These are phyloP conservation scores for Hypena proboscidalis DNA, from an alignment of 2,888 invertebrate species.

Conservation along the genomic window DNA sequence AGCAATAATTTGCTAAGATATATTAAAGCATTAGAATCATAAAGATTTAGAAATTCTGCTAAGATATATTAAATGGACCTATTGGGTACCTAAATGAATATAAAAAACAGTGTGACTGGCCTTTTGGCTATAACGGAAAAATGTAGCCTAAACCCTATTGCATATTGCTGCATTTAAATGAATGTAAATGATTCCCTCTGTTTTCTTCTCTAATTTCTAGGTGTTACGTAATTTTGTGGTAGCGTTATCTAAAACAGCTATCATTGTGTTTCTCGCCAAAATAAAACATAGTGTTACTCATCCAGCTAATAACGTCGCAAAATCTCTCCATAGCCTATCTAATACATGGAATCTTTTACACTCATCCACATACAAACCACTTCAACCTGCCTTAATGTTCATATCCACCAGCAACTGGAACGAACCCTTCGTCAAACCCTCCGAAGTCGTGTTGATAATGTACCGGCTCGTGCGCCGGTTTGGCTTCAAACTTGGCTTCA, in stretches of 20 bases:
- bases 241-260: too few species aligned
- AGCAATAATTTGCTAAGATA: conserved; percentile 13
- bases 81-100: neutral
- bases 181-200: neutral
- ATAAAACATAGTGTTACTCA: too few species aligned
- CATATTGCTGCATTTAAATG: neutral
- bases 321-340: too few species aligned
- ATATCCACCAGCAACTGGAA: conserved; percentile 61
- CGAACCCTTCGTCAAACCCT: conserved; percentile 66
- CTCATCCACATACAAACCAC: too few species aligned
- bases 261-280: too few species aligned
- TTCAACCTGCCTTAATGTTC: conserved; percentile 49
- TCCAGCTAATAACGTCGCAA: too few species aligned
- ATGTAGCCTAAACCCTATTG: neutral
- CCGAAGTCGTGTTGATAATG: conserved; percentile 61
- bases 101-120: conserved; percentile 1
- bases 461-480: conserved; percentile 48
- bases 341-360: neutral
- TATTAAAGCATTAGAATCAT: conserved; percentile 28
- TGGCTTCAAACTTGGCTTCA: conserved; percentile 36
- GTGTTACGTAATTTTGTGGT: too few species aligned
- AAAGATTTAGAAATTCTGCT: neutral
- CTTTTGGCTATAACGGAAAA: neutral
- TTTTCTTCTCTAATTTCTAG: too few species aligned
- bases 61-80: too few species aligned